Conservation (phyloP, 2,113 vertebrate species). For the Aythya baeri region DNA sequence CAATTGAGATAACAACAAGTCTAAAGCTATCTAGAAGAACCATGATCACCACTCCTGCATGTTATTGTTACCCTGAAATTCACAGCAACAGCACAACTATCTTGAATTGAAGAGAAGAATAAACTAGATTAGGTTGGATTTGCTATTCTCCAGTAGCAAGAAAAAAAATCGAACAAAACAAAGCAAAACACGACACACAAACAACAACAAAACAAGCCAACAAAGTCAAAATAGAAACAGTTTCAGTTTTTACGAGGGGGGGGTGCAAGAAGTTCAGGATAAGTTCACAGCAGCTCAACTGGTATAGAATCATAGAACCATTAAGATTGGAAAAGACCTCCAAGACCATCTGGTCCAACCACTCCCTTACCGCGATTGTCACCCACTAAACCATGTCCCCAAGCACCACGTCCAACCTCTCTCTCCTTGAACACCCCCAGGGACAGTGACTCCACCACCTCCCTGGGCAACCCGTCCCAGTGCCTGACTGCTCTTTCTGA, state of each 20-base stretch:
- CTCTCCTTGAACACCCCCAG: no score
- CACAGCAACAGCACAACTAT: not conserved
- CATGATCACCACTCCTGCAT: not conserved
- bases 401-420: no score
- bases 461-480: no score
- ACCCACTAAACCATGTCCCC: no score
- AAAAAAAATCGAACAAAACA: not conserved
- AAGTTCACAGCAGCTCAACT: not conserved
- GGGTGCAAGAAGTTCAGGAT: not conserved
- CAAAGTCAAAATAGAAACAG: not conserved
- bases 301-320: no score
- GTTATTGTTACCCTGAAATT: not conserved
- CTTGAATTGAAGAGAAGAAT: not conserved
- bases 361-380: no score
- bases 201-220: no score
- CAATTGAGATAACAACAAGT: not conserved
- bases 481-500: no score
- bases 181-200: not conserved
- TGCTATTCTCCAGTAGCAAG: not conserved
- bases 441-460: no score
- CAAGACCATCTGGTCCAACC: no score
- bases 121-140: not conserved
- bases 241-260: not conserved
- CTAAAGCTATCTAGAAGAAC: not conserved
- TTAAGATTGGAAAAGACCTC: no score